These are phyloP conservation scores for Oryzias celebensis DNA, from an alignment of 2,113 vertebrate genomes.

Conservation along the genomic window DNA sequence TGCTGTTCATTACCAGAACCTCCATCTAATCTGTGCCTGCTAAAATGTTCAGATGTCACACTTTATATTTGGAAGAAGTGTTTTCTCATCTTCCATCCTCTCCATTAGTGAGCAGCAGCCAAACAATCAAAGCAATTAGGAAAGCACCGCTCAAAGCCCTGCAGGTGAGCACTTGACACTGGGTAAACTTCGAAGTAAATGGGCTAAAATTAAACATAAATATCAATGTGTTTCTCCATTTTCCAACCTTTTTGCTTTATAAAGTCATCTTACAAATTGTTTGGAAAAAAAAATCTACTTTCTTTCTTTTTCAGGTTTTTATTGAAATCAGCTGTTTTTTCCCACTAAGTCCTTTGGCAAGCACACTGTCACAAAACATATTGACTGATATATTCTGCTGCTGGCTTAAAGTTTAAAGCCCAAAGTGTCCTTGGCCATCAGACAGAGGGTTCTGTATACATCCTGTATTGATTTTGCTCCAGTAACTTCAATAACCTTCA, in stretches of 20 bases:
- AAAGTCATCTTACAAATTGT: conserved; percentile 35
- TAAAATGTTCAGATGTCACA: conserved; percentile 21
- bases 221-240: conserved; percentile 40
- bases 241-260: conserved; percentile 19
- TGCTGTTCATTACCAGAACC: conserved; percentile 46
- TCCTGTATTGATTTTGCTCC: conserved; percentile 59
- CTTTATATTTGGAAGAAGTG: conserved; percentile 28
- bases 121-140: conserved; percentile 65
- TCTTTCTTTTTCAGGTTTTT: conserved; percentile 33
- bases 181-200: conserved; percentile 43
- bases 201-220: conserved; percentile 51
- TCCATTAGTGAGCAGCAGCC: conserved; percentile 56
- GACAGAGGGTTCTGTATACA: conserved; percentile 52
- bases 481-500: conserved; percentile 68
- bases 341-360: conserved; percentile 52
- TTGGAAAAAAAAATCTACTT: conserved; percentile 29
- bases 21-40: conserved; percentile 19
- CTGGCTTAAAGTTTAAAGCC: conserved; percentile 49
- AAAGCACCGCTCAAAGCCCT: conserved; percentile 40
- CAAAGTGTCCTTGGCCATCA: conserved; percentile 56
- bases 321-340: conserved; percentile 51
- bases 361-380: conserved; percentile 62
- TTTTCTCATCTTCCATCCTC: conserved; percentile 41
- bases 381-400: conserved; percentile 54
- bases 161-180: conserved; percentile 68